Evolutionary conservation across 2,888 invertebrate species (phyloP).

Genomic region (Pollenia griseotomentosa): DNA sequence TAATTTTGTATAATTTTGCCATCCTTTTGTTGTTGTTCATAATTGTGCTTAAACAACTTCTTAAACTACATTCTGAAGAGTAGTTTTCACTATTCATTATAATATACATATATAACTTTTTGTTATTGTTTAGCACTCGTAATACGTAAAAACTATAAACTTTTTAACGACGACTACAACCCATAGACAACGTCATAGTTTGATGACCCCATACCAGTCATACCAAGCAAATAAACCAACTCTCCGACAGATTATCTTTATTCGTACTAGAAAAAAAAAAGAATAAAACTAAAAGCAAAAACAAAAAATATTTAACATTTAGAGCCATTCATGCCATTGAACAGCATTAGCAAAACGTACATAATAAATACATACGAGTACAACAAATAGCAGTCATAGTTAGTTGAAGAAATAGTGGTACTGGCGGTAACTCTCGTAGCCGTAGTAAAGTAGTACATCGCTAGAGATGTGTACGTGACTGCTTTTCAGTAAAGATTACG

Average conservation of each 20-base stretch:
- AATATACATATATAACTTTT: conserved; percentile 1
- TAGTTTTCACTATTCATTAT: conserved; percentile 46
- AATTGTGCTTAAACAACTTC: conserved; percentile 65
- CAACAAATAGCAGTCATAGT: conserved; percentile 10
- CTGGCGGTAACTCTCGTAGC: conserved; percentile 13
- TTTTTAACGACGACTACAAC: conserved; percentile 39
- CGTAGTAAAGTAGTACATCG: conserved; percentile 8
- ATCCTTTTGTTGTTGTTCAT: conserved; percentile 28
- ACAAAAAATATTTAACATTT: conserved; percentile 39
- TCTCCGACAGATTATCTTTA: conserved; percentile 34
- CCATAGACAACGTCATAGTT: conserved; percentile 61
- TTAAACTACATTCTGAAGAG: conserved; percentile 60
- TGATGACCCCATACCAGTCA: conserved; percentile 67
- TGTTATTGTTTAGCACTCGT: conserved; percentile 43
- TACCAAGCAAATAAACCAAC: conserved; percentile 24
- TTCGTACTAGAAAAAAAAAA: conserved; percentile 25
- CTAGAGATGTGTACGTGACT: conserved; percentile 4
- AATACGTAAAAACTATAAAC: conserved; percentile 47
- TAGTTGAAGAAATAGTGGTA: conserved; percentile 28
- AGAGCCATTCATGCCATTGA: conserved; percentile 51
- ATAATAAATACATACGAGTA: conserved; percentile 1
- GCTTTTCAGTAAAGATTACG: neutral
- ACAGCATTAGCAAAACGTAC: conserved; percentile 27
- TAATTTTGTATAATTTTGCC: neutral
- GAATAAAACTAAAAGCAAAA: neutral